Conservation (phyloP, 2,113 vertebrate genomes). For the Phyllostomus hastatus region DNA sequence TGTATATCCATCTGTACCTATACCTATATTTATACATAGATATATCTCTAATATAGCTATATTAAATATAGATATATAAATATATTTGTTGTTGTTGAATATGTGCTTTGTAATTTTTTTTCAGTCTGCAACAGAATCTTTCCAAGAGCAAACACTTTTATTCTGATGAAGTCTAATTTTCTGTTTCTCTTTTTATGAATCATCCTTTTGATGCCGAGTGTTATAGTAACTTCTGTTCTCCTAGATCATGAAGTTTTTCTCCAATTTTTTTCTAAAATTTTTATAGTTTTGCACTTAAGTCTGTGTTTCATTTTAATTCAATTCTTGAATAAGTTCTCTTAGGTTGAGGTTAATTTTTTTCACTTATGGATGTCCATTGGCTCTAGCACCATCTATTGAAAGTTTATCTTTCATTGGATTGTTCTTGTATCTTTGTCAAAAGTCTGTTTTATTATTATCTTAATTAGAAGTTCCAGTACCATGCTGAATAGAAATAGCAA, state of each 20-base stretch:
- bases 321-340: not conserved
- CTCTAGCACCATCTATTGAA: not conserved
- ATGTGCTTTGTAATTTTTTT: not conserved
- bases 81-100: not conserved
- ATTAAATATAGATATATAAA: no score
- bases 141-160: not conserved
- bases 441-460: not conserved
- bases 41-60: no score
- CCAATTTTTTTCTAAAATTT: not conserved
- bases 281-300: not conserved
- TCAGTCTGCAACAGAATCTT: not conserved
- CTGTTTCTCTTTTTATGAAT: not conserved
- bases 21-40: no score
- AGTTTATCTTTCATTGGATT: not conserved
- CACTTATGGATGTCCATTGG: not conserved
- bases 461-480: not conserved
- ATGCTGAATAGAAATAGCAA: not conserved
- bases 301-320: not conserved
- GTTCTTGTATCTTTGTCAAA: not conserved
- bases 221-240: not conserved
- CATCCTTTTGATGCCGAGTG: not conserved
- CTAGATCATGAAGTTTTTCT: not conserved
- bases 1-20: no score
- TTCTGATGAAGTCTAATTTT: not conserved
- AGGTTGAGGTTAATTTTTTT: not conserved